Evolutionary conservation across 2,113 vertebrate species (phyloP).

Genomic region (Mormoops blainvillei): DNA sequence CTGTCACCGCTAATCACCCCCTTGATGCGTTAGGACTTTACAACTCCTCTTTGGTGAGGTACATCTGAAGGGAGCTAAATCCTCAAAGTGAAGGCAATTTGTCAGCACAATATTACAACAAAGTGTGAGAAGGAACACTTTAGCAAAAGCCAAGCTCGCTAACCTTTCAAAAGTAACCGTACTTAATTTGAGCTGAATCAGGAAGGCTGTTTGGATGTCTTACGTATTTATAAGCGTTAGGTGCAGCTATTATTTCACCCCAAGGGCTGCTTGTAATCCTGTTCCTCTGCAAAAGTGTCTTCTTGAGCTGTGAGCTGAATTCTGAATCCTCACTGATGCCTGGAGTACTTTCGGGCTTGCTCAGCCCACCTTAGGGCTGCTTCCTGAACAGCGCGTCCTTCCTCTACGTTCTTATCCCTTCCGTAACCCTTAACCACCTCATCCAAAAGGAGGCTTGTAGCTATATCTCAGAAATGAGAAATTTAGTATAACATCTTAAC

Average conservation of each 20-base stretch:
- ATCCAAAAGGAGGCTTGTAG: background rate
- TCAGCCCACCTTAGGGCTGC: too few relatives aligned
- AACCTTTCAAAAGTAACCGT: slow-evolving; percentile 57
- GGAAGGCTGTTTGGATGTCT: slow-evolving; percentile 28
- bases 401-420: background rate
- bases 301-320: slow-evolving; percentile 35
- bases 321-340: background rate
- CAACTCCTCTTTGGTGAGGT: slow-evolving; percentile 25
- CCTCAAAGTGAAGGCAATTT: slow-evolving; percentile 20
- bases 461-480: background rate
- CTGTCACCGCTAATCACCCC: slow-evolving; percentile 12
- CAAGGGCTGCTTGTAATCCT: slow-evolving; percentile 25
- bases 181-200: slow-evolving; percentile 59
- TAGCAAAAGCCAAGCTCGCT: slow-evolving; percentile 44
- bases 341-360: background rate
- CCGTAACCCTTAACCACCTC: background rate
- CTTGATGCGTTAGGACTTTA: background rate
- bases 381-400: background rate
- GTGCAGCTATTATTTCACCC: slow-evolving; percentile 22
- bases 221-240: slow-evolving; percentile 6
- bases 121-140: slow-evolving; percentile 34
- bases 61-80: slow-evolving; percentile 26
- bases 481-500: background rate
- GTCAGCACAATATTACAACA: slow-evolving; percentile 37
- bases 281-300: background rate